Base-by-base conservation (phyloP, 2,888 invertebrate species). In the Lottia scabra region DNA sequence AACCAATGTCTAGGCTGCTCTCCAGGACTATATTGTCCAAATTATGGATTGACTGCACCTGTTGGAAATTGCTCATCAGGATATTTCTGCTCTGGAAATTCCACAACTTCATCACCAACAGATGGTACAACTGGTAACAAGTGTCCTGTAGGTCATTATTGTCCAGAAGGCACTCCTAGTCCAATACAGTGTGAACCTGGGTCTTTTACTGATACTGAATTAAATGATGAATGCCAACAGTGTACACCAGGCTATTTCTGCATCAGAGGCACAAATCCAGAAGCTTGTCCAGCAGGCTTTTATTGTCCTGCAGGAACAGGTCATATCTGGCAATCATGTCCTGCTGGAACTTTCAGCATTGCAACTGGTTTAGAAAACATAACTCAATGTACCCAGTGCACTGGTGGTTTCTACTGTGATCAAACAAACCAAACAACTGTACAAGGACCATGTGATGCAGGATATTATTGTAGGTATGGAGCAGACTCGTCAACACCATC, bases 221-320 rank as follows among this genome's bases (percentile, higher is more conserved):
- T 76, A 44, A 83, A 83, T 63, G 75, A 75, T 2, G 75, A 63
- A 3, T 88, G 88, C 68, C 68, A 74, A 6, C 48, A 71, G 5
- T 88, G 88, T 73, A 81, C 83, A 1, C 75, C 87, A 38, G 87
- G 87, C 6, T 78, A 81, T 45, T 87, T 82, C 78, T 88, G 88
- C 70, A 79, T 78, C 13, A 79, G 81, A 46, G 86, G 86, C 13
- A 74, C 75, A 16, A 84, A 80, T 63, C 84, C 84, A 1, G 72
- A 81, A 62, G 72, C 77, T 15, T 88, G 88, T 70, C 87, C 86
- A 6, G 79, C 82, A 19, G 88, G 88, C 15, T 86, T 80, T 73
- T 87, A 83, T 76, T 87, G 87, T 63, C 85, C 83, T 13, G 78
- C 77, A 26, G 79, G 74, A 2, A 87, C 85, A 10, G 86, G 86